phyloP scores from a whole-genome alignment of 2,113 vertebrate genomes.

The Nycticebus coucang region DNA sequence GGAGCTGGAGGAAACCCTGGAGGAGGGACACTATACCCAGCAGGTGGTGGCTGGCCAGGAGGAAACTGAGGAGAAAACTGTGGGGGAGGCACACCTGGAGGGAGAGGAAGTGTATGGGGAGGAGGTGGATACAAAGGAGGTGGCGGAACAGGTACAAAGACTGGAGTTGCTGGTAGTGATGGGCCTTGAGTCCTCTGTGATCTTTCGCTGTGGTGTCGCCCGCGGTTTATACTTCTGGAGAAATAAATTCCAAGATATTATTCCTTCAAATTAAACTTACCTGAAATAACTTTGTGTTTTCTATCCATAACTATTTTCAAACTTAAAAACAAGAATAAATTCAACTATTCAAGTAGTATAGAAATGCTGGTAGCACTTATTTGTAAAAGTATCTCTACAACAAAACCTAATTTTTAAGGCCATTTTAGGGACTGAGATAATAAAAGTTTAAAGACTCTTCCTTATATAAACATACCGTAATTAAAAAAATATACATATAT shows the following conservation, averaged over 20 bases:
- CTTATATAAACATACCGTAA: background rate
- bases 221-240: conserved; percentile 86
- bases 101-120: conserved; percentile 90
- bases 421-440: background rate
- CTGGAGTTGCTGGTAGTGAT: conserved; percentile 86
- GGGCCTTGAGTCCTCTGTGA: conserved; percentile 88
- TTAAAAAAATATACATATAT: background rate
- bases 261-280: conserved; percentile 64
- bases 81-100: conserved; percentile 89
- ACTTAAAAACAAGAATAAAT: background rate
- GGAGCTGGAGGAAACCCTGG: conserved; percentile 92
- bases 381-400: background rate
- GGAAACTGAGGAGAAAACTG: conserved; percentile 91
- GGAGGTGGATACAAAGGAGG: conserved; percentile 89
- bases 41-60: conserved; percentile 91
- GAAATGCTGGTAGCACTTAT: background rate
- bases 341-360: background rate
- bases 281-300: background rate
- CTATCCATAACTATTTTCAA: conserved; percentile 34
- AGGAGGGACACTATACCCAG: conserved; percentile 91
- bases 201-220: conserved; percentile 88
- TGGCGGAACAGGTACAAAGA: conserved; percentile 89
- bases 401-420: conserved; percentile 20
- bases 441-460: background rate
- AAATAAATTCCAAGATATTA: conserved; percentile 84